phyloP scores from a whole-genome alignment of 1,140 invertebrate genomes.

The Helicoverpa zea region DNA sequence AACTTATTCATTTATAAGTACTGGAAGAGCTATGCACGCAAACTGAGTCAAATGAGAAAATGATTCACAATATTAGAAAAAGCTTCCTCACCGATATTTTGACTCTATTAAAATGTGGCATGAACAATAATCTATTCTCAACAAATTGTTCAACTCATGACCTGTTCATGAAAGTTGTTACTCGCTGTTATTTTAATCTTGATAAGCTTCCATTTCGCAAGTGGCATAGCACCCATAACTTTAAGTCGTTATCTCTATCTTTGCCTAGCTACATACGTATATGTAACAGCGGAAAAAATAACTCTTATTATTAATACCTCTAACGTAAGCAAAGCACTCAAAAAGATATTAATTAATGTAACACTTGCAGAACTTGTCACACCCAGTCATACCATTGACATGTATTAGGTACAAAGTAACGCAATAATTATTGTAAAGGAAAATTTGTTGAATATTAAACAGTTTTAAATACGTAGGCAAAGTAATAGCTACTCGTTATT shows the following conservation, averaged over 20 bases:
- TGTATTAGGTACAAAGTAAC: not conserved
- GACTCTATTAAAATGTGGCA: no score
- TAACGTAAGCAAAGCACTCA: not conserved
- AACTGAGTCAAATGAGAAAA: no score
- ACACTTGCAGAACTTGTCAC: not conserved
- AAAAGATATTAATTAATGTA: not conserved
- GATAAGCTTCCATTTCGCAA: slow-evolving; percentile 11
- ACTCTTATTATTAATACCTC: slow-evolving; percentile 2
- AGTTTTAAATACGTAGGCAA: no score
- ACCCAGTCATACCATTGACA: not conserved
- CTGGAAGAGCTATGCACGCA: no score
- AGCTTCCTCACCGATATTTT: no score
- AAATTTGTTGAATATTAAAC: not conserved
- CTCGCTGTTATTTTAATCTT: not conserved
- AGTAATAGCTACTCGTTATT: no score
- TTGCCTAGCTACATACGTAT: not conserved
- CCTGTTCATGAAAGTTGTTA: not conserved
- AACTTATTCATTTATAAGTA: no score
- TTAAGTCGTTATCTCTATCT: not conserved
- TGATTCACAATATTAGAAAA: no score
- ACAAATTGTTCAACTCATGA: no score
- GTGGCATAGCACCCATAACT: not conserved
- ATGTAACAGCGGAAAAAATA: slow-evolving; percentile 27
- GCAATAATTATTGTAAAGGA: not conserved
- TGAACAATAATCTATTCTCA: no score